A percentile compares a stretch with the other conserved stretches of the same genome.
phyloP scores from a whole-genome alignment of 2,888 invertebrate species.

The Congeria kusceri region DNA sequence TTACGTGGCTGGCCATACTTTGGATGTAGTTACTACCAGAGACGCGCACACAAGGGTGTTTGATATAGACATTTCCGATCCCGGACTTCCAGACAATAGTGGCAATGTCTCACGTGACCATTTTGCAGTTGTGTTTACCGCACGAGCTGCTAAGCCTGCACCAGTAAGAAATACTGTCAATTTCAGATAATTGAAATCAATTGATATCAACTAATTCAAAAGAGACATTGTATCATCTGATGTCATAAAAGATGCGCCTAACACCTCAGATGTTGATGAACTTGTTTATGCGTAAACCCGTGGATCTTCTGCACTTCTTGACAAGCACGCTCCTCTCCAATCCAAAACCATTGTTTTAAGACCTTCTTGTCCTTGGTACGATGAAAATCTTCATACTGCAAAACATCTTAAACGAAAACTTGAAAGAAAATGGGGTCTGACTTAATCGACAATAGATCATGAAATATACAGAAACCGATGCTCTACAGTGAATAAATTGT shows the following conservation, averaged over 20 bases:
- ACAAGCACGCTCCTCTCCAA: too few relatives aligned
- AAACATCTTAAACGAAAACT: too few relatives aligned
- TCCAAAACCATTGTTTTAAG: too few relatives aligned
- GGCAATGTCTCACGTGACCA: conserved; percentile 44
- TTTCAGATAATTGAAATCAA: conserved; percentile 29
- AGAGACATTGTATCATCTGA: conserved; percentile 15
- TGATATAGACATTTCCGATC: conserved; percentile 33
- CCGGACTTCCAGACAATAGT: conserved; percentile 35
- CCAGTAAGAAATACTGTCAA: conserved; percentile 42
- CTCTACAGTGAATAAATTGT: too few relatives aligned
- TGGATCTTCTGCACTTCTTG: too few relatives aligned
- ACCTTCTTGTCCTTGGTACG: neutral
- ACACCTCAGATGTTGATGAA: too few relatives aligned
- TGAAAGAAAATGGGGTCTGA: too few relatives aligned
- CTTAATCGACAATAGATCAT: too few relatives aligned
- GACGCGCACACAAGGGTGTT: conserved; percentile 33
- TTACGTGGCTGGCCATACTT: conserved; percentile 33
- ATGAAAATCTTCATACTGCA: neutral
- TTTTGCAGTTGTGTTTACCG: conserved; percentile 39
- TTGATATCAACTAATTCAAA: conserved; percentile 34
- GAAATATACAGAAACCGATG: too few relatives aligned
- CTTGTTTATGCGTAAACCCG: too few relatives aligned
- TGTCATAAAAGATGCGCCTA: neutral
- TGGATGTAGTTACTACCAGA: conserved; percentile 40
- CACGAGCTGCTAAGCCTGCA: conserved; percentile 24